Base-by-base conservation (phyloP, 2,113 vertebrate genomes). In the Galbula dea region DNA sequence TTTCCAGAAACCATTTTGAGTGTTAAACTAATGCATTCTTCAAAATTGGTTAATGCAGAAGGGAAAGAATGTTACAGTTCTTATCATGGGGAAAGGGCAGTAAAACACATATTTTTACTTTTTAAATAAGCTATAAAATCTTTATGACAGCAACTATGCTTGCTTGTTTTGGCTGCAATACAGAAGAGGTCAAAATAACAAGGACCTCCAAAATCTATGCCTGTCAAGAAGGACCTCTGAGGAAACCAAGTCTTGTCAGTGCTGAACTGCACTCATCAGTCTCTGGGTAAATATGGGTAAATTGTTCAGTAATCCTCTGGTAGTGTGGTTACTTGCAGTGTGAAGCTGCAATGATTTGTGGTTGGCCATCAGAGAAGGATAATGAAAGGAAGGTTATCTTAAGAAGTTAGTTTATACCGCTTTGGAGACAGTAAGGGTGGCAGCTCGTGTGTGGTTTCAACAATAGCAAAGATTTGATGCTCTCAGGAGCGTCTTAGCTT, bases 301-400 rank as follows among this genome's bases (percentile, higher is more conserved):
- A 51, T 16, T 6, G 59, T 62, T 78, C 26, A 32, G 26, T 57
- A 62, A 5, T 71, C 7, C 13, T 93, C 37, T 67, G 32, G 5
- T 49, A 12, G 22, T 22, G 19, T 34, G 30, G 43, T 61, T 68
- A 23, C 46, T 63, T 39, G 71, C 10, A 2, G 22, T 67, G 20
- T 0, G 0, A 3, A 0, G 1, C 65, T 83, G 71, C 30, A 39
- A 27, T 48, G 21, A 34, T 67, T 62, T 76, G 79, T 46, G 39
- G 13, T 59, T 57, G 17, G 36, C 21, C 11, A 4, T 63, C 39
- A 23, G 23, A n/a, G 82, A 52, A 84, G 12, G n/a, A 15, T 51
- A 39, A 19, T 51, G 39, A 87, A 59, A 37, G 30, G 34, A 79
- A 30, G 26, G 15, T 54, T 52, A 36, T 51, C 3, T 0, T 41